Evolutionary conservation across 2,113 vertebrate species (phyloP), one percentile per base, ranked within the genome.

Genomic region (Osmerus mordax): DNA sequence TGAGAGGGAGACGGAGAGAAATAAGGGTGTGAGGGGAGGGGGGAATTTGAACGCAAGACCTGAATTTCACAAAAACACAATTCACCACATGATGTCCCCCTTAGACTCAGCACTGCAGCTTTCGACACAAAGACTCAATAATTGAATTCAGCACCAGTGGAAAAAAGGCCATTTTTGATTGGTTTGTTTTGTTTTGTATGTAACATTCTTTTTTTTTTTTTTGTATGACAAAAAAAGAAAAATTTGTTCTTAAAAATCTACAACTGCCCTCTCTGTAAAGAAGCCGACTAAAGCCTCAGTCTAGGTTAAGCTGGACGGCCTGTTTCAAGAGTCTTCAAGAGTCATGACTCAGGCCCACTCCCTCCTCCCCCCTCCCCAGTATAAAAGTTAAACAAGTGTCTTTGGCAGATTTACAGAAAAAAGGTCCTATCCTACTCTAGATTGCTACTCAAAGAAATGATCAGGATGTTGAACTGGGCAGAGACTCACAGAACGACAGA

Each of bases 371-470:
- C 52, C 28, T 29, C 52, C 25, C 29, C 18, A 16, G 67, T 80
- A 82, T 62, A 87, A 89, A 90, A 76, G 53, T 73, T 78, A 71
- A 80, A 72, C 69, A 78, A 83, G 75, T 81, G 86, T 92, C 91
- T 92, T 92, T 92, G 90, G 90, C 88, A 89, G 84, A 87, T 85
- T 89, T 81, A 87, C 83, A 85, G 76, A 85, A 82, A 79, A 85
- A 84, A 81, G 79, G 70, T 69, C 74, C 62, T 80, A n/a, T 72
- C 58, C 19, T 80, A 63, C 65, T 77, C 55, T 75, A 53, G 63
- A 79, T 56, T 61, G 69, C 54, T 70, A 79, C 77, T 67, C 69
- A 67, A 67, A 58, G 36, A 63, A 51, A 64, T 60, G 65, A 66
- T 73, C 41, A 74, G 55, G 19, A 41, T 21, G 71, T 68, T 47